phyloP scores from a whole-genome alignment of 2,888 invertebrate genomes.

The Drosophila mimica region DNA sequence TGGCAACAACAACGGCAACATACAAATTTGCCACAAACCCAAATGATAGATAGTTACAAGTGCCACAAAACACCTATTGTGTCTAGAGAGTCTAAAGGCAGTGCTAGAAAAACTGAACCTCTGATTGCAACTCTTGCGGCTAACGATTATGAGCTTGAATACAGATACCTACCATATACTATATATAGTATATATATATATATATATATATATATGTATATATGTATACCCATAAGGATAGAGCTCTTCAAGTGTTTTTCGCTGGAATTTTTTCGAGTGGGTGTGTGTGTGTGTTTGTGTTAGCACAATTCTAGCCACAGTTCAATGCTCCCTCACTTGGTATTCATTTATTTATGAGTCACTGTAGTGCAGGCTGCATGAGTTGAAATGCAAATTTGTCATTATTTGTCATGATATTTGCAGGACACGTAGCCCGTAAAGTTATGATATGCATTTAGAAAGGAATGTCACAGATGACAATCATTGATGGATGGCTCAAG shows the following conservation, averaged over 20 bases:
- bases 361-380: slow-evolving; percentile 52
- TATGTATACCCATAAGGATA: not conserved
- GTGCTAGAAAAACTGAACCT: slow-evolving; percentile 29
- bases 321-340: slow-evolving; percentile 63
- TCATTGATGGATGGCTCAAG: slow-evolving; percentile 39
- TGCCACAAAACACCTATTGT: slow-evolving; percentile 61
- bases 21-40: slow-evolving; percentile 53
- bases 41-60: slow-evolving; percentile 66
- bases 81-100: slow-evolving; percentile 10
- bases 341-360: slow-evolving; percentile 68
- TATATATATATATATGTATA: slow-evolving; percentile 5
- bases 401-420: slow-evolving; percentile 70
- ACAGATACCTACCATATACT: slow-evolving; percentile 4
- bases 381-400: slow-evolving; percentile 70
- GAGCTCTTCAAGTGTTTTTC: slow-evolving; percentile 48
- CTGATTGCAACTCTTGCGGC: slow-evolving; percentile 56
- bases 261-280: slow-evolving; percentile 35
- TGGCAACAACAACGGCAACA: slow-evolving; percentile 43
- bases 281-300: slow-evolving; percentile 3
- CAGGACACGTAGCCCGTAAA: slow-evolving; percentile 43
- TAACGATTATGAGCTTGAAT: slow-evolving; percentile 65
- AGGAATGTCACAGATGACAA: slow-evolving; percentile 40
- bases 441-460: slow-evolving; percentile 45
- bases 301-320: slow-evolving; percentile 37
- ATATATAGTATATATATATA: slow-evolving; percentile 4